Evolutionary conservation across 2,113 vertebrate genomes (phyloP).

Genomic region (Tringa solitaria): DNA sequence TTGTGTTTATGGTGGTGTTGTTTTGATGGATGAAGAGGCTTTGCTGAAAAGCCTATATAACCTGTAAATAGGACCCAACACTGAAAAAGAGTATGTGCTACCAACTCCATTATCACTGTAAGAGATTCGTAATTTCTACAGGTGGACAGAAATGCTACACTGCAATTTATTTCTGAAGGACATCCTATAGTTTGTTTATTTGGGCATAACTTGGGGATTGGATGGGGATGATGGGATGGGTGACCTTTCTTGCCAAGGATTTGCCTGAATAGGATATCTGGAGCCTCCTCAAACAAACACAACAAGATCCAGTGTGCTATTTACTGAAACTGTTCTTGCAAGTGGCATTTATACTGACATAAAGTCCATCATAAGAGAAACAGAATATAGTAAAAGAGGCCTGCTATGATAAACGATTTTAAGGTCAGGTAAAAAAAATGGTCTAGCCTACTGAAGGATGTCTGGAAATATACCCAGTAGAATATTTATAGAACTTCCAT

Average conservation of each 20-base stretch:
- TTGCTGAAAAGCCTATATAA: neutral
- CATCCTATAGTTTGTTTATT: neutral
- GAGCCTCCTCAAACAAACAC: neutral
- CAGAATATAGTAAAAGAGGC: neutral
- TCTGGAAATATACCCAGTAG: neutral
- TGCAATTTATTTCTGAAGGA: neutral
- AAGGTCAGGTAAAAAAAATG: neutral
- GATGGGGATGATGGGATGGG: neutral
- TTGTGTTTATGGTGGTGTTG: neutral
- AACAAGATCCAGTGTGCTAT: neutral
- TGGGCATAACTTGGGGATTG: neutral
- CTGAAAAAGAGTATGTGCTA: neutral
- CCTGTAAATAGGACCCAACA: neutral
- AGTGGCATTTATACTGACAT: neutral
- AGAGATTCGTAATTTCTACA: neutral
- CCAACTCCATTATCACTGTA: neutral
- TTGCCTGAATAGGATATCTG: neutral
- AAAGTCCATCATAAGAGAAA: neutral
- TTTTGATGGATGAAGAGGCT: neutral
- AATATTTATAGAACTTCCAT: neutral
- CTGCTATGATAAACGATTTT: neutral
- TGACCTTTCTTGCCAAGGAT: neutral
- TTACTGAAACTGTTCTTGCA: neutral
- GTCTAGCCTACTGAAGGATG: neutral
- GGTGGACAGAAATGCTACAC: neutral